These are phyloP conservation scores for Lacerta agilis DNA, from an alignment of 2,797 vertebrate genomes.

Conservation along the genomic window DNA sequence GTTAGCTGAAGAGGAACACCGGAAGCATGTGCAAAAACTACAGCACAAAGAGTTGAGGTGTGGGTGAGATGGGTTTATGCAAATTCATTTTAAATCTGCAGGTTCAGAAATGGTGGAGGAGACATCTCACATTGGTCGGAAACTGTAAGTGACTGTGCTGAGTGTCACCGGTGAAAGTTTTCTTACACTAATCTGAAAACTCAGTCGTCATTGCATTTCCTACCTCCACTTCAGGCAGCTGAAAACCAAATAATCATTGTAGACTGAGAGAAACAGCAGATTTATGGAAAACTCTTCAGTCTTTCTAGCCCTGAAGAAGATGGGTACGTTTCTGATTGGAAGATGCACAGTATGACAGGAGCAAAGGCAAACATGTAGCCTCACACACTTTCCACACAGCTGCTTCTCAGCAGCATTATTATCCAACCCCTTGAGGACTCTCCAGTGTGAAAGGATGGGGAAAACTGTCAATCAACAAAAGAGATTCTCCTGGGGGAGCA, in stretches of 20 bases:
- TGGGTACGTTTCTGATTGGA: slow-evolving; percentile 40
- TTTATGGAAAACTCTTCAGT: slow-evolving; percentile 19
- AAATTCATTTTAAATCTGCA: slow-evolving; percentile 5
- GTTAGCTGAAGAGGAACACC: neutral
- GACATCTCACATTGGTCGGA: neutral
- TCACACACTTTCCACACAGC: neutral
- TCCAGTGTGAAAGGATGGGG: neutral
- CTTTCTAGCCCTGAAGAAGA: slow-evolving; percentile 52
- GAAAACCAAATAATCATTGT: slow-evolving; percentile 56
- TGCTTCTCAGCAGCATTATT: slow-evolving; percentile 18
- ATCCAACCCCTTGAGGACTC: neutral
- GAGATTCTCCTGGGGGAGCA: neutral
- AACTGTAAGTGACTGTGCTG: slow-evolving; percentile 48
- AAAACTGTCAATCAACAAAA: neutral
- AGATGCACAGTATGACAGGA: neutral
- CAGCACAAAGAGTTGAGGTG: neutral
- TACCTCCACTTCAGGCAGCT: neutral
- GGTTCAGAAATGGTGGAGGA: slow-evolving; percentile 9
- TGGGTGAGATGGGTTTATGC: neutral
- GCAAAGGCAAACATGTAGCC: neutral
- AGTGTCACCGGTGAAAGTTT: slow-evolving; percentile 33
- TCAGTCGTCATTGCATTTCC: slow-evolving; percentile 39
- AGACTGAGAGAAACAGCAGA: slow-evolving; percentile 62
- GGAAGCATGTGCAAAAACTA: neutral
- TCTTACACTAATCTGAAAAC: slow-evolving; percentile 52